phyloP scores from a whole-genome alignment of 2,888 invertebrate genomes.

The Stenotaenia linearis region DNA sequence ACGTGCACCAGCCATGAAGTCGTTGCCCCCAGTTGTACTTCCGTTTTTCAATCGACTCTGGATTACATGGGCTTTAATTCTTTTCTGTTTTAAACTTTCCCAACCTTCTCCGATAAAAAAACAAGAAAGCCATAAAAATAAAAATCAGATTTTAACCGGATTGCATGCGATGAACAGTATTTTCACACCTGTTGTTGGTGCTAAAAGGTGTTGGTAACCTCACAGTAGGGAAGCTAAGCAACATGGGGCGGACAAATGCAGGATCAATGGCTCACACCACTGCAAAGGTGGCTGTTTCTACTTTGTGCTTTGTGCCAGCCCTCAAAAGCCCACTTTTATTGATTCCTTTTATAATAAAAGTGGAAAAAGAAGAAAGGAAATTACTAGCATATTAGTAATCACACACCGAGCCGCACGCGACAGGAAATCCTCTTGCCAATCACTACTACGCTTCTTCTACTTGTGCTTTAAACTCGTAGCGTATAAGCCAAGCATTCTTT shows the following conservation, averaged over 20 bases:
- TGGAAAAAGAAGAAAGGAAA: neutral
- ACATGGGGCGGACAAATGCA: neutral
- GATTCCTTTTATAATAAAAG: constrained; percentile 2
- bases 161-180: neutral
- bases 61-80: constrained; percentile 6
- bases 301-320: neutral
- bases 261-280: constrained; percentile 8
- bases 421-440: constrained; percentile 11
- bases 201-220: constrained; percentile 7
- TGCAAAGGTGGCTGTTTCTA: neutral
- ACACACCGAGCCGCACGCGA: constrained; percentile 8
- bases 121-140: neutral
- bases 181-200: neutral
- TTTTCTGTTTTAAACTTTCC: neutral
- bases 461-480: no score
- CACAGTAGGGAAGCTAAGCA: neutral
- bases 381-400: constrained; percentile 14
- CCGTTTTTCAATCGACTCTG: constrained; percentile 21
- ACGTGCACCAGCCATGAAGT: constrained; percentile 26
- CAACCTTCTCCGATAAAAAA: neutral
- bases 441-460: neutral
- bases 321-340: constrained; percentile 9
- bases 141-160: neutral
- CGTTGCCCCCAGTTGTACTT: constrained; percentile 7
- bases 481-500: neutral